Evolutionary conservation across 2,888 invertebrate genomes (phyloP), one percentile per base, ranked within the genome.

Genomic region (Dicycla oo): DNA sequence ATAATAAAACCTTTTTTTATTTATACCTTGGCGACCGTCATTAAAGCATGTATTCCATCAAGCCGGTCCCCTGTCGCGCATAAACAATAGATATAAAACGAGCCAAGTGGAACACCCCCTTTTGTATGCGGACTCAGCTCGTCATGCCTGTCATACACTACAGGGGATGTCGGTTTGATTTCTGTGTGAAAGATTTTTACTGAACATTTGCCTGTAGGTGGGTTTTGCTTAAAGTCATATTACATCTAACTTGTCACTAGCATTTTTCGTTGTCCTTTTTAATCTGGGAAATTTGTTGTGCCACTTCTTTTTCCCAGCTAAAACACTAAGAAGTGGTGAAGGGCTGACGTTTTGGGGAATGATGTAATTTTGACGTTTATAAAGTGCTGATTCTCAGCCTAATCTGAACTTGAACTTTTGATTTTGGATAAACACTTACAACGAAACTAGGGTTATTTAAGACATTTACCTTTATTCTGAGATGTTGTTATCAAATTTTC

Each of bases 71-170:
- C 90, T 86, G 88, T 85, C 88, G 88, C 90, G 89, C 93, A 93
- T 93, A 94, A 94, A 94, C 94, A 94, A 94, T 94, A 93, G 92
- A 94, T 94, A 94, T 95, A 94, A 95, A 95, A 92, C 94, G 91
- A 95, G 92, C 92, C 88, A 88, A 94, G 93, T 93, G 95, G 94
- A 95, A 95, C 95, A 92, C 95, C 95, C 95, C 95, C 95, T 93
- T 75, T 89, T 88, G 85, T 88, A 88, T 89, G 91, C 89, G 88
- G 91, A 93, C 90, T 94, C 94, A 94, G 94, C 93, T 88, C 90
- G 93, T 93, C 93, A 93, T 89, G 91, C 89, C 87, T 88, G 91
- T 89, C 91, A 83, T 82, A 81, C 88, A 88, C 80, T 92, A 95
- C 93, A 94, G 93, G 92, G 73, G 92, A 91, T 74, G 88, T 54